Conservation (phyloP, 2,113 vertebrate species). For the Sebastes fasciatus region DNA sequence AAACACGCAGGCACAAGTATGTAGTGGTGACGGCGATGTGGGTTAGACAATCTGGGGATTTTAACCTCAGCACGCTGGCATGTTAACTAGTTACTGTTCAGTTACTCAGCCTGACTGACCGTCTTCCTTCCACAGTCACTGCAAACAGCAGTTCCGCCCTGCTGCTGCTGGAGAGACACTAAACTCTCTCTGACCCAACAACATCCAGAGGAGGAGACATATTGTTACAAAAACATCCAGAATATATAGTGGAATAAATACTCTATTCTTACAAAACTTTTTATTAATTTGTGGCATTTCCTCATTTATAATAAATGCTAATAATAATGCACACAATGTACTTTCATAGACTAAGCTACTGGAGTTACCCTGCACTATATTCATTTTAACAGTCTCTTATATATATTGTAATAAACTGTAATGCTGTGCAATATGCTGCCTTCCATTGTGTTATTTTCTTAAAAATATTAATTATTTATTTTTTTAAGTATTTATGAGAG, state of each 20-base stretch:
- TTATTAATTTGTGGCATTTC: too few species aligned
- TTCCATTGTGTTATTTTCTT: too few species aligned
- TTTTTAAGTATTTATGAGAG: too few species aligned
- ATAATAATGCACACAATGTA: too few species aligned
- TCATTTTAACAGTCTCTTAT: too few species aligned
- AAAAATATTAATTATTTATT: too few species aligned
- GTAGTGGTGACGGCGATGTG: constrained; percentile 34
- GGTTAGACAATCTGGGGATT: neutral
- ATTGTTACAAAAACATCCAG: constrained; percentile 20
- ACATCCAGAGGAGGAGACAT: constrained; percentile 72
- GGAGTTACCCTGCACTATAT: too few species aligned
- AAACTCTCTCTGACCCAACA: constrained; percentile 78
- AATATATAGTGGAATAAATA: neutral
- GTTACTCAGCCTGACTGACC: constrained; percentile 54
- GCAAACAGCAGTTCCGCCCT: constrained; percentile 78
- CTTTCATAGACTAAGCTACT: too few species aligned
- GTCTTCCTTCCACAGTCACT: constrained; percentile 54
- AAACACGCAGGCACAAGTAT: constrained; percentile 58
- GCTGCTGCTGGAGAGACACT: constrained; percentile 60
- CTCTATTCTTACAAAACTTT: too few species aligned
- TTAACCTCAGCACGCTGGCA: constrained; percentile 12
- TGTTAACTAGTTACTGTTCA: constrained; percentile 17
- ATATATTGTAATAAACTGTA: too few species aligned
- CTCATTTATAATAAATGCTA: too few species aligned
- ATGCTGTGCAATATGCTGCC: too few species aligned